phyloP scores from a whole-genome alignment of 2,888 invertebrate species.

The Apotomis capreana region DNA sequence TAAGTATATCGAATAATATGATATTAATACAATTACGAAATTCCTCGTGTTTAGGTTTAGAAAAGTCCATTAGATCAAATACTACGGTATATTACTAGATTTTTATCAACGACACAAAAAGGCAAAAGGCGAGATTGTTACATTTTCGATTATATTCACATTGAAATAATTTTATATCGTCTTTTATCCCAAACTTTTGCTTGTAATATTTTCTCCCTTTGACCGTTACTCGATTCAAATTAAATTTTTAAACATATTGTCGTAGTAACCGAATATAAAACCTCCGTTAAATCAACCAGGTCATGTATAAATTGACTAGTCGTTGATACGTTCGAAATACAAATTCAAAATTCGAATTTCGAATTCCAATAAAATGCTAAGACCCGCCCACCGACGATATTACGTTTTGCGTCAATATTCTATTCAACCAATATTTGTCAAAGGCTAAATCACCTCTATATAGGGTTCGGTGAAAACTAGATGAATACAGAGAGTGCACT shows the following conservation, averaged over 20 bases:
- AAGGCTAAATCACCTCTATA: conserved; percentile 62
- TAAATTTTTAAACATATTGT: too few relatives aligned
- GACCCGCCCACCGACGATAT: conserved; percentile 58
- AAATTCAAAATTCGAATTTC: conserved; percentile 46
- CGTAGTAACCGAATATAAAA: background rate
- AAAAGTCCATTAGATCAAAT: too few relatives aligned
- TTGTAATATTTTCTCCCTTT: background rate
- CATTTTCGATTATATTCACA: too few relatives aligned
- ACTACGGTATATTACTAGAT: too few relatives aligned
- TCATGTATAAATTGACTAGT: conserved; percentile 29
- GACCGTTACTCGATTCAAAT: background rate
- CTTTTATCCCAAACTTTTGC: too few relatives aligned
- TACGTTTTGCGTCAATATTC: conserved; percentile 59
- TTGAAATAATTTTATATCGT: too few relatives aligned
- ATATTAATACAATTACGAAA: too few relatives aligned
- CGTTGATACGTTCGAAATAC: conserved; percentile 23
- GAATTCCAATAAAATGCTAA: conserved; percentile 61
- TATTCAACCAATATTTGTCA: conserved; percentile 73
- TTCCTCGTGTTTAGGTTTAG: too few relatives aligned
- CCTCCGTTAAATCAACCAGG: conserved; percentile 15
- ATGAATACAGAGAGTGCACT: conserved; percentile 16
- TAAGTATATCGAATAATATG: too few relatives aligned
- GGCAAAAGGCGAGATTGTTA: too few relatives aligned
- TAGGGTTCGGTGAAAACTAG: conserved; percentile 15
- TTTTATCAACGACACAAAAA: too few relatives aligned